Percentiles rank a stretch among this genome's conserved stretches.
Conservation (phyloP, 2,113 vertebrate genomes). For the Mus spicilegus region DNA sequence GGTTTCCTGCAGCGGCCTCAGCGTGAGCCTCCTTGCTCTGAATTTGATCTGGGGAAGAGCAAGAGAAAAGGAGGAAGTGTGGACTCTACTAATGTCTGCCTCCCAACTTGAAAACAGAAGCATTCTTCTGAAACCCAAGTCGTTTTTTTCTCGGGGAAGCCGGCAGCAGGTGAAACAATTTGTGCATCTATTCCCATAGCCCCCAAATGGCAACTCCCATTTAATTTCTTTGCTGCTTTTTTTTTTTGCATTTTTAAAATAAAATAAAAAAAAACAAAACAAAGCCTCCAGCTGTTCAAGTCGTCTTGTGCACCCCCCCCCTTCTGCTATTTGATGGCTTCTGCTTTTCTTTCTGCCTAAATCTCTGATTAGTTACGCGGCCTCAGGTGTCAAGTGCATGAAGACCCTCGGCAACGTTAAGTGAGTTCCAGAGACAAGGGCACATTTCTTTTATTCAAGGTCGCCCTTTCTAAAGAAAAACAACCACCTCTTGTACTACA, state of each 20-base stretch:
- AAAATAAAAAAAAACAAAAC: background rate
- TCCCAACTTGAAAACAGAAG: background rate
- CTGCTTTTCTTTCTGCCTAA: background rate
- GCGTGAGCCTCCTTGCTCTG: conserved; percentile 63
- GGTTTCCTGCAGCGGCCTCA: conserved; percentile 78
- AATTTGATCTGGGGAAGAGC: conserved; percentile 53
- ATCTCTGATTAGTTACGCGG: background rate
- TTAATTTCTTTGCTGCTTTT: background rate
- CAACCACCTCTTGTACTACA: background rate
- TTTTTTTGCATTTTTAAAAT: conserved; percentile 32
- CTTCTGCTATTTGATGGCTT: background rate
- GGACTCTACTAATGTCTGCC: background rate
- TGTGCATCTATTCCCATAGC: background rate
- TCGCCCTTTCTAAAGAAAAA: conserved; percentile 19
- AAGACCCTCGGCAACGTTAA: background rate
- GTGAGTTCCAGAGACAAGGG: background rate
- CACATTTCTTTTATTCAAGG: background rate
- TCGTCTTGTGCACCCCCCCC: background rate
- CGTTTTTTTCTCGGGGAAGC: background rate
- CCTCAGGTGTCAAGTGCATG: background rate
- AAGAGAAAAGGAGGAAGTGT: conserved; percentile 1
- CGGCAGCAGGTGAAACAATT: conserved; percentile 8
- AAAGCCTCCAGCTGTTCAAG: background rate
- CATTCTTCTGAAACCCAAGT: background rate
- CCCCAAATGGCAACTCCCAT: background rate